A percentile compares a stretch with the other conserved stretches of the same genome.
These are phyloP conservation scores for Cherax quadricarinatus DNA, from an alignment of 1,140 invertebrate genomes.

Conservation along the genomic window DNA sequence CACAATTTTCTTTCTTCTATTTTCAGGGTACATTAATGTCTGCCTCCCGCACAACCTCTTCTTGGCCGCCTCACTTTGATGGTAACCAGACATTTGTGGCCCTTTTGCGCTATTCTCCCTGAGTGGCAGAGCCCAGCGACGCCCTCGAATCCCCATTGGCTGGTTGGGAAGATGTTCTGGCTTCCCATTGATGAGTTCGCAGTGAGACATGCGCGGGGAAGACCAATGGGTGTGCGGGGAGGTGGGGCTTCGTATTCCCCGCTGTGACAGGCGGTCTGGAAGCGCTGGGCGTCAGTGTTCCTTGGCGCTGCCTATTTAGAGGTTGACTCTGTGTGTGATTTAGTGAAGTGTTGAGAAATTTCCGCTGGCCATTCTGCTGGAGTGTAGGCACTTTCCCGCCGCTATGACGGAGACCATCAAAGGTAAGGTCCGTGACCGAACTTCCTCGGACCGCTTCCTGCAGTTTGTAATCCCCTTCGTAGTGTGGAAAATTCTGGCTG, in stretches of 20 bases:
- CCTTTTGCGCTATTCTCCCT: slow-evolving; percentile 19
- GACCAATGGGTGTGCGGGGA: slow-evolving; percentile 15
- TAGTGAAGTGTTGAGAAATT: slow-evolving; percentile 47
- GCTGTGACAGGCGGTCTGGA: slow-evolving; percentile 38
- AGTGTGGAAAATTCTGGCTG: no score
- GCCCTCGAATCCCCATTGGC: slow-evolving; percentile 22
- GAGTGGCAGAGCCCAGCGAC: slow-evolving; percentile 15
- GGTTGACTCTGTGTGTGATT: slow-evolving; percentile 52
- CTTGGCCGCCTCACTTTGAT: slow-evolving; percentile 39
- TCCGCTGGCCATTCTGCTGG: slow-evolving; percentile 31
- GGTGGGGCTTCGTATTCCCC: slow-evolving; percentile 17
- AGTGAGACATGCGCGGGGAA: slow-evolving; percentile 23
- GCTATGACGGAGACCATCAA: slow-evolving; percentile 52
- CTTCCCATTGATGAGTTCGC: not conserved
- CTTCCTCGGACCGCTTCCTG: no score
- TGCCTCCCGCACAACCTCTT: slow-evolving; percentile 12
- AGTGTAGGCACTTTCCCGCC: slow-evolving; percentile 31
- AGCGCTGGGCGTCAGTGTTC: slow-evolving; percentile 41
- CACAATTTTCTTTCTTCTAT: slow-evolving; percentile 44
- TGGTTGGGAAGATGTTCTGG: no score
- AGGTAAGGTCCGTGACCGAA: slow-evolving; percentile 6
- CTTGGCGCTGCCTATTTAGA: slow-evolving; percentile 46
- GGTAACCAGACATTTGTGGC: slow-evolving; percentile 48
- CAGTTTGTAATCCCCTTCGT: no score
- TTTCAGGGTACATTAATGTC: slow-evolving; percentile 40